A percentile compares a stretch with the other conserved stretches of the same genome.
phyloP scores from a whole-genome alignment of 1,140 invertebrate species.

The Diorhabda elongata region DNA sequence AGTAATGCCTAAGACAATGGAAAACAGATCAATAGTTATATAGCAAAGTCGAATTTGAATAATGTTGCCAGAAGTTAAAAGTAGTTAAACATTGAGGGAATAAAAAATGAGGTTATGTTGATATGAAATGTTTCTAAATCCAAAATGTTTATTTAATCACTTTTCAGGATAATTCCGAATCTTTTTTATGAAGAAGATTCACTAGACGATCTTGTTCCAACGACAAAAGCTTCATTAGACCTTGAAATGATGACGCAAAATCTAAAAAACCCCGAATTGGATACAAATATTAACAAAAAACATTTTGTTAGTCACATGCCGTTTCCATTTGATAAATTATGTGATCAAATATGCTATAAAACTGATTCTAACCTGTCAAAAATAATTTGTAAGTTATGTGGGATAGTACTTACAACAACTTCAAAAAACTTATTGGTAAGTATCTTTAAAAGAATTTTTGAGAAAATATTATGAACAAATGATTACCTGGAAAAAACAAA shows the following conservation, averaged over 20 bases:
- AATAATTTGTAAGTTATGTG: conserved; percentile 50
- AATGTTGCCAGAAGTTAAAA: no score
- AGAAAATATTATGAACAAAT: no score
- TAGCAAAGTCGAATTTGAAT: no score
- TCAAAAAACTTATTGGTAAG: conserved; percentile 63
- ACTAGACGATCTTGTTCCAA: conserved; percentile 49
- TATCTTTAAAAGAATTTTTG: conserved; percentile 25
- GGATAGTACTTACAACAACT: conserved; percentile 52
- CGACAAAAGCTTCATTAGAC: conserved; percentile 46
- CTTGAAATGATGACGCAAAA: conserved; percentile 44
- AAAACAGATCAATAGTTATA: no score
- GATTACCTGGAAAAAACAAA: no score
- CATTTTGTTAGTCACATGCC: conserved; percentile 41
- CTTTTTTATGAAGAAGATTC: conserved; percentile 46
- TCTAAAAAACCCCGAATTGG: conserved; percentile 25
- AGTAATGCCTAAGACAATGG: no score
- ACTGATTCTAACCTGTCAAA: conserved; percentile 50
- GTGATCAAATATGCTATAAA: conserved; percentile 16
- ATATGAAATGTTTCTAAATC: no score
- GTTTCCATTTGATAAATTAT: conserved; percentile 40
- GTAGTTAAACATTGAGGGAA: no score
- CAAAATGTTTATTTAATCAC: no score
- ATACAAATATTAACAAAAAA: conserved; percentile 33
- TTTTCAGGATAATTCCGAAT: conserved; percentile 50
- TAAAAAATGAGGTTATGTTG: no score